These are phyloP conservation scores for Stratiomys singularior DNA, from an alignment of 2,888 invertebrate genomes.

Conservation along the genomic window DNA sequence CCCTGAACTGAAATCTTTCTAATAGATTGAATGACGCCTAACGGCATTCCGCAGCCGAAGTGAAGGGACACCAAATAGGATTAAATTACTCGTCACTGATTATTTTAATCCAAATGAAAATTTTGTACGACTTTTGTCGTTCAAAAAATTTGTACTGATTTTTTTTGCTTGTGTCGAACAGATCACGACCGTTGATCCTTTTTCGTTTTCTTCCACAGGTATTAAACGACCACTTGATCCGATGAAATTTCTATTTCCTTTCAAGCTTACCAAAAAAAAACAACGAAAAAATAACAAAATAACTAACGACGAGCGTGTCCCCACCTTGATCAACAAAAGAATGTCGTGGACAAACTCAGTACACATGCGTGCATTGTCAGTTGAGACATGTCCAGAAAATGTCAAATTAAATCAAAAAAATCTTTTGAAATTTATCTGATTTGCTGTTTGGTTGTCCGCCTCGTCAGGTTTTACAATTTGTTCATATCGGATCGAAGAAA, in stretches of 20 bases:
- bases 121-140: slow-evolving; percentile 48
- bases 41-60: slow-evolving; percentile 43
- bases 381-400: slow-evolving; percentile 42
- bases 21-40: slow-evolving; percentile 39
- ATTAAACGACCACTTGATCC: slow-evolving; percentile 44
- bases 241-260: slow-evolving; percentile 38
- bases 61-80: slow-evolving; percentile 50
- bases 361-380: not conserved
- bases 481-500: slow-evolving; percentile 50
- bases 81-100: slow-evolving; percentile 51
- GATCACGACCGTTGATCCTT: slow-evolving; percentile 15
- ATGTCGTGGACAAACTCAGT: not conserved
- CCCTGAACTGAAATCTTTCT: slow-evolving; percentile 8
- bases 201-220: slow-evolving; percentile 22
- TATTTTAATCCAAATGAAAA: slow-evolving; percentile 52
- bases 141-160: slow-evolving; percentile 18
- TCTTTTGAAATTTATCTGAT: slow-evolving; percentile 47
- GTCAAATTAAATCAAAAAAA: slow-evolving; percentile 51
- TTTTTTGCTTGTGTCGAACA: slow-evolving; percentile 27
- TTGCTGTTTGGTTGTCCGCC: slow-evolving; percentile 48
- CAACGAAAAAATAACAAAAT: slow-evolving; percentile 5
- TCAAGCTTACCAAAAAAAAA: not conserved
- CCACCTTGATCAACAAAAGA: slow-evolving; percentile 8
- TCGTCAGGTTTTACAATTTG: slow-evolving; percentile 51
- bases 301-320: too few species aligned